Evolutionary conservation across 2,888 invertebrate genomes (phyloP), one percentile per base, ranked within the genome.

Genomic region (Argyresthia albistria): DNA sequence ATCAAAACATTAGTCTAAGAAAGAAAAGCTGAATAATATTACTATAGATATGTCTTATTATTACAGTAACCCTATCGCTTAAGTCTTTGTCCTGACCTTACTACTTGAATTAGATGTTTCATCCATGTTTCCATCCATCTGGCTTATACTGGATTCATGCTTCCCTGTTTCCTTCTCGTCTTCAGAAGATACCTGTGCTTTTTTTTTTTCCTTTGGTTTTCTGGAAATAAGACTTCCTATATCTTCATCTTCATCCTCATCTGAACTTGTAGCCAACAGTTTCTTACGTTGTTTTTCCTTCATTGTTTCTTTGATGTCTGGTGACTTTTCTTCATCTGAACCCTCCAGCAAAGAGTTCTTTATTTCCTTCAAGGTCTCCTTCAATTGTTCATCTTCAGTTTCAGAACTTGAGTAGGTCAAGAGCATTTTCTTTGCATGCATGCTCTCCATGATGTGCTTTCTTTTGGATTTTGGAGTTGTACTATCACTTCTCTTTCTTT

Each of bases 401-500:
- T 81, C 86, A 7, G 86, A 84, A 60, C 80, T 79, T 35, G 80
- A 77, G 58, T 76, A 70, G 42, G 64, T 64, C 4, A 82, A 58
- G 10, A 80, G 63, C 67, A 68, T 76, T 66, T 73, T 76, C 57
- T 80, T 86, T 16, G 79, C 81, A 60, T 76, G 62, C 60, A 75
- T 73, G 59, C 71, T 76, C 62, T 80, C 74, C 64, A 69, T 75
- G 1, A 72, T 70, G 54, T 63, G 60, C 60, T 76, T 80, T 56
- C 70, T 65, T 61, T 69, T 74, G 15, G 64, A 69, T 50, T 62
- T 65, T 58, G 59, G 63, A 43, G 64, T 54, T 4, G 43, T 56
- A 51, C 54, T 57, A 35, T 53, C 56, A 14, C 51, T 58, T 57
- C 57, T 66, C 58, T 55, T 56, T 54, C 60, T 62, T 52, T 57